Conservation (phyloP, 2,888 invertebrate species). For the Drosophila demipolita region DNA sequence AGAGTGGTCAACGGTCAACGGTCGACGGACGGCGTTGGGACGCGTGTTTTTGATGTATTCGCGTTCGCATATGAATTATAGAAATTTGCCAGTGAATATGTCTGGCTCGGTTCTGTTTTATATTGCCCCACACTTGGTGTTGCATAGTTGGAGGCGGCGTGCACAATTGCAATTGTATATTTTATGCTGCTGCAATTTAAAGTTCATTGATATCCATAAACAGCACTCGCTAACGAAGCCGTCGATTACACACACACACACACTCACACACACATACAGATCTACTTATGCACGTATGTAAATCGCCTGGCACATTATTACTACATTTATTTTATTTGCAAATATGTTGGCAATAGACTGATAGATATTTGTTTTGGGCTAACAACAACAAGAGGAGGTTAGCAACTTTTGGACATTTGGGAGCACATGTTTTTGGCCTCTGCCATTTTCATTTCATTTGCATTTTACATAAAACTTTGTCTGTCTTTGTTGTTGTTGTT, state of each 20-base stretch:
- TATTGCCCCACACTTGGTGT: slow-evolving; percentile 17
- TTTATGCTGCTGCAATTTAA: slow-evolving; percentile 70
- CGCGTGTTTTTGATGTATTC: slow-evolving; percentile 57
- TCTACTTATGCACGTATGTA: slow-evolving; percentile 45
- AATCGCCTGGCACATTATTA: slow-evolving; percentile 52
- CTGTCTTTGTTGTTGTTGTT: slow-evolving; percentile 31
- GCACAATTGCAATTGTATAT: slow-evolving; percentile 64
- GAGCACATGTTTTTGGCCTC: slow-evolving; percentile 54
- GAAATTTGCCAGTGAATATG: slow-evolving; percentile 78
- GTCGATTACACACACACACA: slow-evolving; percentile 17
- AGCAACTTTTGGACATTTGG: slow-evolving; percentile 40
- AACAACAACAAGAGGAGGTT: slow-evolving; percentile 12
- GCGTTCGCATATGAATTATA: slow-evolving; percentile 39
- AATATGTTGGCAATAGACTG: slow-evolving; percentile 32
- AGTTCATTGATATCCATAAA: slow-evolving; percentile 80
- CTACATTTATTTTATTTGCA: slow-evolving; percentile 54
- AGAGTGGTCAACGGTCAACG: slow-evolving; percentile 4
- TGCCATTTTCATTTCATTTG: slow-evolving; percentile 69
- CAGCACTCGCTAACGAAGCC: slow-evolving; percentile 62
- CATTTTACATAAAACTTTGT: slow-evolving; percentile 70
- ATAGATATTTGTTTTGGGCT: slow-evolving; percentile 38
- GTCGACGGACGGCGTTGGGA: slow-evolving; percentile 9
- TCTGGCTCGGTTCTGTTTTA: slow-evolving; percentile 70
- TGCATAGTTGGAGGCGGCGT: slow-evolving; percentile 72
- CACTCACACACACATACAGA: slow-evolving; percentile 3